Evolutionary conservation across 2,888 invertebrate species (phyloP).

Genomic region (Iselma pallidipennis): DNA sequence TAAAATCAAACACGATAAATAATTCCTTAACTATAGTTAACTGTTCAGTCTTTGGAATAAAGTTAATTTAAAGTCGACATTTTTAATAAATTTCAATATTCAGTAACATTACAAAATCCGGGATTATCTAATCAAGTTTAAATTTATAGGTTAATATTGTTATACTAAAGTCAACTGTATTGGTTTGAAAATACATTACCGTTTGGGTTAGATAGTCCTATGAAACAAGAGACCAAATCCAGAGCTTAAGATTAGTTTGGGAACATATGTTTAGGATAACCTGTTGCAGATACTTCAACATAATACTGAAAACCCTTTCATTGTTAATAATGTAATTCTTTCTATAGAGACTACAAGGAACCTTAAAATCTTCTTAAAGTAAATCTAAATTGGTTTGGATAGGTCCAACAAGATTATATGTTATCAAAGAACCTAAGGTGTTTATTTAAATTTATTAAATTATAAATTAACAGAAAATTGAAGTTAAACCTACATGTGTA

Average conservation of each 20-base stretch:
- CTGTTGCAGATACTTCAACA: slow-evolving; percentile 13
- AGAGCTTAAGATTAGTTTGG: slow-evolving; percentile 11
- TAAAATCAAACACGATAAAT: too few relatives aligned
- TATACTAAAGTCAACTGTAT: neutral
- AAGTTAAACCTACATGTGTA: too few relatives aligned
- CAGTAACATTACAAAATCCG: too few relatives aligned
- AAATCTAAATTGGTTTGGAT: neutral
- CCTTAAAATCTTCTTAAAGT: neutral
- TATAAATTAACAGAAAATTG: too few relatives aligned
- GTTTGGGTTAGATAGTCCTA: neutral
- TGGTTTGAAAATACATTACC: neutral
- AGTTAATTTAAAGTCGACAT: too few relatives aligned
- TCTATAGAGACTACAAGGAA: neutral
- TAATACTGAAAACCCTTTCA: slow-evolving; percentile 2
- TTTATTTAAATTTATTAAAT: too few relatives aligned
- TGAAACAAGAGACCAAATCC: slow-evolving; percentile 8
- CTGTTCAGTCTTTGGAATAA: too few relatives aligned
- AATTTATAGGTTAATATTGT: too few relatives aligned
- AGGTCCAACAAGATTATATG: neutral
- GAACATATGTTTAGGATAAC: slow-evolving; percentile 10
- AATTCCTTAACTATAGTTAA: too few relatives aligned
- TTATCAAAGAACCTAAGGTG: too few relatives aligned
- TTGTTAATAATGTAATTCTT: neutral
- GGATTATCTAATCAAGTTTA: too few relatives aligned
- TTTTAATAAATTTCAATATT: too few relatives aligned